Evolutionary conservation across 2,113 vertebrate genomes (phyloP).

Genomic region (Acinonyx jubatus): DNA sequence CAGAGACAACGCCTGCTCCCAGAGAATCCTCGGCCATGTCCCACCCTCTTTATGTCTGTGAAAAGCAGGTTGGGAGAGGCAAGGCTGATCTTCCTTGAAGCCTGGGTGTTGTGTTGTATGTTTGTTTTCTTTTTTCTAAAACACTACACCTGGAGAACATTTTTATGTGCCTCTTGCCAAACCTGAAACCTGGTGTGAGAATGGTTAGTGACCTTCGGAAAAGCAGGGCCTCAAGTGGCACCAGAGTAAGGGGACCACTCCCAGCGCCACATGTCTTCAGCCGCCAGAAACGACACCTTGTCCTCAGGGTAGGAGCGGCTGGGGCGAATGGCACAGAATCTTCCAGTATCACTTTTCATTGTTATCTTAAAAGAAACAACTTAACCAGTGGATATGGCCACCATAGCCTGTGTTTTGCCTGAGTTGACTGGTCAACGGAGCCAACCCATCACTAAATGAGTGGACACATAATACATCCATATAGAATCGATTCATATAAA

Average conservation of each 20-base stretch:
- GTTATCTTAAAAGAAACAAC: neutral
- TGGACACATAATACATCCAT: neutral
- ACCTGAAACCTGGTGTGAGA: slow-evolving; percentile 34
- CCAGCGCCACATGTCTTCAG: neutral
- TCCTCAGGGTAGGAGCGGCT: neutral
- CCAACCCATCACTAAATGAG: neutral
- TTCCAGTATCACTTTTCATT: neutral
- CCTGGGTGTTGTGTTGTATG: neutral
- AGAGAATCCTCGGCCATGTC: neutral
- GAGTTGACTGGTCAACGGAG: neutral
- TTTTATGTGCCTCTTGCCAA: slow-evolving; percentile 57
- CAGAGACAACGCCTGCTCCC: slow-evolving; percentile 65
- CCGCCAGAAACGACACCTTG: neutral
- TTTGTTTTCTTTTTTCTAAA: neutral
- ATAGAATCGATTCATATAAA: neutral
- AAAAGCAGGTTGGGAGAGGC: slow-evolving; percentile 53
- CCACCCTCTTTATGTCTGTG: slow-evolving; percentile 56
- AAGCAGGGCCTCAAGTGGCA: neutral
- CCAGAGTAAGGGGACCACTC: neutral
- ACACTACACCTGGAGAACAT: slow-evolving; percentile 38
- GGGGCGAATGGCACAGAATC: neutral
- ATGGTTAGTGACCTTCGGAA: slow-evolving; percentile 4
- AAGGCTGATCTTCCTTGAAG: neutral
- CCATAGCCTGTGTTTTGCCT: neutral
- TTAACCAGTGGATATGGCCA: neutral